A percentile compares a stretch with the other conserved stretches of the same genome.
Evolutionary conservation across 1,140 invertebrate species (phyloP).

Genomic region (Drosophila lacertosa): DNA sequence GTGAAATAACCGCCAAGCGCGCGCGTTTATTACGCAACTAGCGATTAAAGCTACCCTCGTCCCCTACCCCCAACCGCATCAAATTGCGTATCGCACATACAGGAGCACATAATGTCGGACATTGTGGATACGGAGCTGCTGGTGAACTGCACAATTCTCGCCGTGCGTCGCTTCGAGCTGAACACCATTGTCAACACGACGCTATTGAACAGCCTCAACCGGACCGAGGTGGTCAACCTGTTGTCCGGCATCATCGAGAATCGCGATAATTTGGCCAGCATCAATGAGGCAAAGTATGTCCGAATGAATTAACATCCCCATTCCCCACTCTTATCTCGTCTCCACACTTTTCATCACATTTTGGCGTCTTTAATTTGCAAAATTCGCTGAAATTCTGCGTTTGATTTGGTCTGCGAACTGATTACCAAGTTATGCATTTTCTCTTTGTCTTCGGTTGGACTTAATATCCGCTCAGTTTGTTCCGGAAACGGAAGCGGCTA

Average conservation of each 20-base stretch:
- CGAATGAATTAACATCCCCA: too few species aligned
- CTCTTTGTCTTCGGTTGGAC: constrained; percentile 4
- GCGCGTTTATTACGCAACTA: constrained; percentile 53
- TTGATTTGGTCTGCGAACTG: not conserved
- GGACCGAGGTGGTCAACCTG: constrained; percentile 75
- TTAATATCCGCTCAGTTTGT: too few species aligned
- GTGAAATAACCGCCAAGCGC: constrained; percentile 43
- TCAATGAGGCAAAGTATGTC: constrained; percentile 82
- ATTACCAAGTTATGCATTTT: constrained; percentile 44
- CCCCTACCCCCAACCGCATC: not conserved
- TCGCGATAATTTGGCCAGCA: constrained; percentile 74
- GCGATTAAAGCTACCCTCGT: not conserved
- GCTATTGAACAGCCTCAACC: constrained; percentile 65
- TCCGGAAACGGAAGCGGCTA: too few species aligned
- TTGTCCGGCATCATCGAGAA: constrained; percentile 80
- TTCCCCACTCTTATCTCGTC: constrained; percentile 1
- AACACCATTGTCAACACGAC: constrained; percentile 77
- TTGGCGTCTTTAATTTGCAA: constrained; percentile 9
- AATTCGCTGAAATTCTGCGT: constrained; percentile 6
- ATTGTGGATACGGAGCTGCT: constrained; percentile 79
- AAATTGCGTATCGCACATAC: not conserved
- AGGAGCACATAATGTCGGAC: constrained; percentile 70
- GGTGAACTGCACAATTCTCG: constrained; percentile 82
- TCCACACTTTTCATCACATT: not conserved
- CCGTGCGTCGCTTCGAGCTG: constrained; percentile 75